Base-by-base conservation (phyloP, 2,888 invertebrate species). In the Branchinecta sandiegonensis region DNA sequence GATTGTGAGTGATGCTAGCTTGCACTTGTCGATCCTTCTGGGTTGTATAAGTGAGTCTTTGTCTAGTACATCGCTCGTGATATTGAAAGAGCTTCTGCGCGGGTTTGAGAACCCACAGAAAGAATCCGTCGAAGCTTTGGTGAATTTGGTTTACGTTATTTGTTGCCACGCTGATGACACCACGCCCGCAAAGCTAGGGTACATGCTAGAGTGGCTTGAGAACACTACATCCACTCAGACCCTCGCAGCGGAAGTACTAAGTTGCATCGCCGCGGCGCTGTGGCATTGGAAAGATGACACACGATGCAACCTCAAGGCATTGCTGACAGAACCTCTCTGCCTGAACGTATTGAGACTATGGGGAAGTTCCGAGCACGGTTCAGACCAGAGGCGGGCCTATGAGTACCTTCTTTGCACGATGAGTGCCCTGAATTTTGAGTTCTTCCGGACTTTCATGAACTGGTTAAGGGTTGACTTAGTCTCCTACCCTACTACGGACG, bases 221-320 rank as follows among this genome's bases (percentile, higher is more conserved):
- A 56, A 23, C n/a, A 10, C 23, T 17, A 17, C 63, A 56, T 9
- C 23, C 23, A 23, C n/a, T n/a, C 63, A 23, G n/a, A 56, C 67
- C 8, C 67, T 72, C 46, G 69, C 70, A 68, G 70, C 72, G 47
- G 68, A 69, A 37, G 68, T 73, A 63, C 74, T 79, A 11, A 77
- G 78, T 71, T 78, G 78, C 73, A 74, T 78, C 65, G 77, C 78
- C 48, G 76, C 77, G 47, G 74, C 78, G 14, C 72, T 79, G 69
- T 79, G 79, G 78, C 74, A 75, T 46, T 68, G 69, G n/a, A 66
- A 70, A 9, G 71, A 72, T 66, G 68, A 70, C 17, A 71, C 64
- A 23, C 67, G 92, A 46, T 80, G 84, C 63, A 81, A 83, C 46
- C 78, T 90, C 69, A 83, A 56, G 11, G 11, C 8, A 9, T 23